Base-by-base conservation (phyloP, 2,888 invertebrate species). In the Caenorhabditis drosophilae region DNA sequence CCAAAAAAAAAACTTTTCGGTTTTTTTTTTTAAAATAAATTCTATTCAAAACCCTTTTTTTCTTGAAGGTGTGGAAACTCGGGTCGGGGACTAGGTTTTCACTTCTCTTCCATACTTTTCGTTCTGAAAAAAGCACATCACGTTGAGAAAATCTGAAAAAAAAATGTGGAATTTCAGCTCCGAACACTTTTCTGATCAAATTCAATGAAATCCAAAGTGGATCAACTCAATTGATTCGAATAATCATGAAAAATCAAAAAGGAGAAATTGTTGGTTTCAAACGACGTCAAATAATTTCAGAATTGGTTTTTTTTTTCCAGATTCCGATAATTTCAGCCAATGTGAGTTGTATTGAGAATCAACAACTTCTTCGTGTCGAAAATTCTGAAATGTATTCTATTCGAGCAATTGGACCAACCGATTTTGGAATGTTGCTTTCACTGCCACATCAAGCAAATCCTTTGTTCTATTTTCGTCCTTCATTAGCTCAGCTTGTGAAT, bases 381-480 rank as follows among this genome's bases (percentile, higher is more conserved):
- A 46, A 50, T 3, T 47, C 44, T 12, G 67, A 67, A 40, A 61
- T 58, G 0, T 67, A 67, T 45, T 57, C 60, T 0, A 67, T 67
- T 16, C 49, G 61, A 16, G 57, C 61, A 15, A 53, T 58, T n/a
- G 55, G 57, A 36, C 50, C 55, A 2, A 59, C 62, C 1, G 57
- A 58, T 41, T 55, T 47, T 16, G 69, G 69, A 40, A 64, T 70
- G 52, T 50, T 70, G 15, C 22, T 70, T 20, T 46, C 66, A 2
- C 50, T 47, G 4, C 54, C 56, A 0, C 23, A 53, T 16, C 60
- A 58, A 44, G 40, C 47, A 15, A 45, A 20, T 4, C 70, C 66
- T 2, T 42, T 70, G 35, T 73, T 73, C 46, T 73, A 54, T 26
- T 73, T 73, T 54, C 54, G 60, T 44, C 73, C 69, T 16, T 51